Conservation (phyloP, 2,797 vertebrate genomes). For the Peromyscus nudipes region DNA sequence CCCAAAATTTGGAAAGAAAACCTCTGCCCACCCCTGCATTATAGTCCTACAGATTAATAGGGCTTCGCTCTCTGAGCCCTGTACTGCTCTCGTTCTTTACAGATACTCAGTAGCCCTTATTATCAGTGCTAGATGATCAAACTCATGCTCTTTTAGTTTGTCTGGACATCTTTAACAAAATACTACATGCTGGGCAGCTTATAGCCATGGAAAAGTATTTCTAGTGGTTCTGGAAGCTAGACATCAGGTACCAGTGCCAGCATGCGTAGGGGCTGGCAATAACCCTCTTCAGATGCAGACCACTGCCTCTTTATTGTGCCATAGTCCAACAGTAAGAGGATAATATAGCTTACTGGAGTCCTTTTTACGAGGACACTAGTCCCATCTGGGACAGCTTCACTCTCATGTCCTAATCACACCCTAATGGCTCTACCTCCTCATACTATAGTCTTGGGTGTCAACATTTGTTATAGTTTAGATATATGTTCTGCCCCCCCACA, state of each 20-base stretch:
- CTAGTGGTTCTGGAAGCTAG: neutral
- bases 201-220: neutral
- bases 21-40: fast-evolving
- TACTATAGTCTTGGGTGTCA: neutral
- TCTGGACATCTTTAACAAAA: neutral
- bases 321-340: neutral
- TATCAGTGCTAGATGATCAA: neutral
- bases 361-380: neutral
- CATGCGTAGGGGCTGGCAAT: neutral
- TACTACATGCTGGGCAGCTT: neutral
- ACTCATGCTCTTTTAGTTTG: neutral
- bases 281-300: neutral
- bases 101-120: fast-evolving
- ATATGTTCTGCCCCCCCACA: neutral
- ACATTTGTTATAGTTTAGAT: neutral
- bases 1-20: neutral
- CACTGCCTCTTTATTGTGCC: neutral
- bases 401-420: too few species aligned
- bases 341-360: neutral
- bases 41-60: too few species aligned
- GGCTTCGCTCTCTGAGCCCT: neutral
- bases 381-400: fast-evolving
- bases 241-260: neutral
- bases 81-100: neutral
- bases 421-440: neutral